Conservation (phyloP, 2,888 invertebrate species). For the Pycnomerus fuliginosus region DNA sequence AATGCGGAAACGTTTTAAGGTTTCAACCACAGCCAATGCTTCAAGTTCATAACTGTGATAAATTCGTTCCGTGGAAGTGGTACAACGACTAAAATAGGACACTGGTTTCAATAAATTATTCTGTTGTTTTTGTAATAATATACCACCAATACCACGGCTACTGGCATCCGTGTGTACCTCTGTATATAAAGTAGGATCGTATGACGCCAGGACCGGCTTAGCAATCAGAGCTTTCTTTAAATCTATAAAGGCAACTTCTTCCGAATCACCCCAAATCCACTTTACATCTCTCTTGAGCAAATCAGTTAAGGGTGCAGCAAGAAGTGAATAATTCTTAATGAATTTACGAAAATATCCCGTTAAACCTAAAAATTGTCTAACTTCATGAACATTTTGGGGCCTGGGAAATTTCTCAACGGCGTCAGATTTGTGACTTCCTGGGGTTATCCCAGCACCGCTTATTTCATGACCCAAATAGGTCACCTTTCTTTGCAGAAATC, state of each 20-base stretch:
- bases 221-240: slow-evolving; percentile 4
- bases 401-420: too few relatives aligned
- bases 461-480: slow-evolving; percentile 18
- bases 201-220: slow-evolving; percentile 10
- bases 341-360: slow-evolving; percentile 9
- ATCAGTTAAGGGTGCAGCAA: not conserved
- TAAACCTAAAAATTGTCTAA: slow-evolving; percentile 11
- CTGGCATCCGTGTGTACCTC: slow-evolving; percentile 36
- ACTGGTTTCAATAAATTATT: slow-evolving; percentile 31
- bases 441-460: slow-evolving; percentile 17
- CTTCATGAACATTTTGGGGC: slow-evolving; percentile 9
- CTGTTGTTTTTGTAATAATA: slow-evolving; percentile 33
- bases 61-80: slow-evolving; percentile 10
- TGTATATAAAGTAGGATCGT: slow-evolving; percentile 14
- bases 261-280: slow-evolving; percentile 7
- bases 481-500: slow-evolving; percentile 19
- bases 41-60: slow-evolving; percentile 25
- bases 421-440: too few relatives aligned
- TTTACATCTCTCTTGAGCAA: slow-evolving; percentile 1
- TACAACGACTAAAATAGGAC: slow-evolving; percentile 30
- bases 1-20: slow-evolving; percentile 25
- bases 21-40: slow-evolving; percentile 17
- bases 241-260: slow-evolving; percentile 10
- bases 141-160: slow-evolving; percentile 30
- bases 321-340: not conserved